These are phyloP conservation scores for Anser cygnoides DNA, from an alignment of 2,113 vertebrate species.

Conservation along the genomic window DNA sequence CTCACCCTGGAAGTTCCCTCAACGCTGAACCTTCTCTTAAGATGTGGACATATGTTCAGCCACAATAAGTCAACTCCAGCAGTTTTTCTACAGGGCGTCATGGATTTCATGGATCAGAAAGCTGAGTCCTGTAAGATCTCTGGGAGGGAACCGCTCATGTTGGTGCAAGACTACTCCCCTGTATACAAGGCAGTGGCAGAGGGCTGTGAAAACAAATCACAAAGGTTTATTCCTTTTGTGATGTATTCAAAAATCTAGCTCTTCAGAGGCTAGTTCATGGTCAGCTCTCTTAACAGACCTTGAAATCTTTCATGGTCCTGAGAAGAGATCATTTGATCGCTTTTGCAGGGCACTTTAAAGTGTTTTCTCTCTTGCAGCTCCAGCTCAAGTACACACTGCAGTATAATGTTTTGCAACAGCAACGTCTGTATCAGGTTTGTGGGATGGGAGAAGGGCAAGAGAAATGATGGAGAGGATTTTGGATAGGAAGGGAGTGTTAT, in stretches of 20 bases:
- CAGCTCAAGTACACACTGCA: background rate
- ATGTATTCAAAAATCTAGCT: background rate
- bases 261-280: background rate
- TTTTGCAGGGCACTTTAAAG: background rate
- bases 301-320: background rate
- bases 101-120: background rate
- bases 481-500: background rate
- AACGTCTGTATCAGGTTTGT: background rate
- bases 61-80: too few relatives aligned
- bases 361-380: background rate
- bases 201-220: background rate
- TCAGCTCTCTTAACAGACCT: background rate
- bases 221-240: background rate
- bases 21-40: too few relatives aligned
- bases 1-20: too few relatives aligned
- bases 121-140: background rate
- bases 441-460: background rate
- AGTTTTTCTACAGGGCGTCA: background rate
- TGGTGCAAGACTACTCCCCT: background rate
- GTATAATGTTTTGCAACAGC: background rate
- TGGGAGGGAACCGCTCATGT: background rate
- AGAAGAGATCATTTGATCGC: background rate
- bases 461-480: background rate
- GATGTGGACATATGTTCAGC: too few relatives aligned
- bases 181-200: background rate